phyloP scores from a whole-genome alignment of 1,140 invertebrate species.

The Oppia nitens region DNA sequence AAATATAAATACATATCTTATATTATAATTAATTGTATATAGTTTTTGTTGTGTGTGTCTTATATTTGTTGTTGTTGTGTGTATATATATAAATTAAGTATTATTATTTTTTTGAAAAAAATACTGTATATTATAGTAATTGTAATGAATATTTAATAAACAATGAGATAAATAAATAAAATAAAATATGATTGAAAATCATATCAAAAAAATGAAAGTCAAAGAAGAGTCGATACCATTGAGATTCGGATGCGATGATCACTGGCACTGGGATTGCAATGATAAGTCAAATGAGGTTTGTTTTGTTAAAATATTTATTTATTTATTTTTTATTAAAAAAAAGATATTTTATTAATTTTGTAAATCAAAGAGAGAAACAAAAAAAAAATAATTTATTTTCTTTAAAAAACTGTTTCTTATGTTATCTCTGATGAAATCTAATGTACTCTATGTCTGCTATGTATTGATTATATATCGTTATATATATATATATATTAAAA shows the following conservation, averaged over 20 bases:
- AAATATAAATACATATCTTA: no score
- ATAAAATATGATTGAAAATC: not conserved
- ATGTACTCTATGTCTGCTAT: not conserved
- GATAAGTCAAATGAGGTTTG: conserved; percentile 45
- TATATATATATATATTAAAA: not conserved
- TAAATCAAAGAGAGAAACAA: not conserved
- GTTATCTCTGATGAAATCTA: not conserved
- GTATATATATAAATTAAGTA: no score
- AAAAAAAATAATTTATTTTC: not conserved
- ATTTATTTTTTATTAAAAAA: not conserved
- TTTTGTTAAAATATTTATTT: conserved; percentile 23
- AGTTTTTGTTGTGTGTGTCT: no score
- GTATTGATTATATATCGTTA: not conserved
- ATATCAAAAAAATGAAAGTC: not conserved
- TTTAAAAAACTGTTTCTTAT: not conserved
- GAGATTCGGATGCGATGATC: conserved; percentile 37
- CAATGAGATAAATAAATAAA: no score
- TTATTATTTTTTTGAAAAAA: no score
- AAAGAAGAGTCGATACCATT: conserved; percentile 21
- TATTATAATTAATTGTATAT: no score
- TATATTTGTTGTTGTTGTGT: no score
- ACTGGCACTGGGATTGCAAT: conserved; percentile 45
- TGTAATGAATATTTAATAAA: no score
- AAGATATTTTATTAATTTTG: not conserved
- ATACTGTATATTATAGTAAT: no score